Conservation (phyloP, 2,888 invertebrate genomes). For the Rhopalosiphum nymphaeae region DNA sequence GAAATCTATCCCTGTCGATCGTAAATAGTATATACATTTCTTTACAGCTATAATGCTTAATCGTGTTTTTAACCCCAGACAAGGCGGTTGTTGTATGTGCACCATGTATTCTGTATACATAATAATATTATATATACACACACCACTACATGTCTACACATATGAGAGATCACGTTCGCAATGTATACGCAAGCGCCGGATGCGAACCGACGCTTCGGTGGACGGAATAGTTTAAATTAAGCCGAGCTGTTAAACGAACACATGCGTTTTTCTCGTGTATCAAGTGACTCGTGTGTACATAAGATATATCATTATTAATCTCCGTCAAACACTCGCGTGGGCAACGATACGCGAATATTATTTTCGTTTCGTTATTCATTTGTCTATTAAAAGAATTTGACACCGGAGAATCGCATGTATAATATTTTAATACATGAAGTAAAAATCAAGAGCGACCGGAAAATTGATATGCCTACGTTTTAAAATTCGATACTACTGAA, state of each 20-base stretch:
- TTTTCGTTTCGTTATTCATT: conserved; percentile 43
- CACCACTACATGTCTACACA: neutral
- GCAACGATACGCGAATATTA: conserved; percentile 38
- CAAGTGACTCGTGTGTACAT: conserved; percentile 19
- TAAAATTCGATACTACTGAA: neutral
- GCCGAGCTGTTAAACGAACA: conserved; percentile 32
- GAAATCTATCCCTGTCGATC: conserved; percentile 9
- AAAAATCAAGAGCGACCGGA: conserved; percentile 7
- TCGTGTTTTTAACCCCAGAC: conserved; percentile 1
- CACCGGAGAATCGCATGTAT: neutral
- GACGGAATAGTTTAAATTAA: conserved; percentile 46
- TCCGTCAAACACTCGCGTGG: conserved; percentile 35
- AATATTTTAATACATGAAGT: neutral
- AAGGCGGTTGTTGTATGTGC: neutral
- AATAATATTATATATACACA: neutral
- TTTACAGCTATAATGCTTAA: neutral
- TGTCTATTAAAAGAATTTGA: conserved; percentile 49
- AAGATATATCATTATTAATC: conserved; percentile 43
- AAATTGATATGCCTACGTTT: conserved; percentile 24
- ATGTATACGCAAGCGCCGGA: neutral
- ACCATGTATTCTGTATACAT: neutral
- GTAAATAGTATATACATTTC: neutral
- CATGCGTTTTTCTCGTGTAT: conserved; percentile 26
- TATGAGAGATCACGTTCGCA: neutral
- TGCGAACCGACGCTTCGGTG: neutral